Base-by-base conservation (phyloP, 2,113 vertebrate species). In the Colossoma macropomum region DNA sequence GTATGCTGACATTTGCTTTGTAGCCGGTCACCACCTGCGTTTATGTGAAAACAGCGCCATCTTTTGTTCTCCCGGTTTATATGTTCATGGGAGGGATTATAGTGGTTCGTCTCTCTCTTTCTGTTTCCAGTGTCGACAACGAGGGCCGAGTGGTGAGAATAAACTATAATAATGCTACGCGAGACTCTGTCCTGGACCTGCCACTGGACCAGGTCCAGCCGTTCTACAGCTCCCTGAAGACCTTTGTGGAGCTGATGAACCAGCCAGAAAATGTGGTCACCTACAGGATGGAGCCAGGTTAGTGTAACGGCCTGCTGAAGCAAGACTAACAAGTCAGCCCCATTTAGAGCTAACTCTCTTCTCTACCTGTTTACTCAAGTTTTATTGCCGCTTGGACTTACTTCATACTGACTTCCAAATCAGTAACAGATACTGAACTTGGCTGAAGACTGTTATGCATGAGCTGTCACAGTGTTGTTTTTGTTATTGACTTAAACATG, bases 81-180 rank as follows among this genome's bases (percentile, higher is more conserved):
- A 13, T 11, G 34, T 41, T 17, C 8, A 16, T 15, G 1, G 8
- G 12, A 50, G 16, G 32, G 3, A 25, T 10, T 48, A 6, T 76
- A 69, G 66, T 62, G 27, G 21, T 74, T 3, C 16, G 13, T 45
- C 13, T 62, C 79, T 82, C 13, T 62, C 78, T 83, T 27, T 87
- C 74, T 90, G 75, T 30, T 60, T 62, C 27, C 85, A 99, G 97
- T 0, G 54, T 95, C 10, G 93, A 98, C 70, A 77, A 88, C 0
- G 93, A 93, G 56, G 96, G 95, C 0, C 91, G 90, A 52, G 92
- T 96, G 12, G 70, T 84, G 75, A 95, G 93, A 74, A 96, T 99
- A 86, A 98, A 98, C 90, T 97, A 90, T 79, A 99, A 98, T 87
- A 97, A 99, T 25, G 96, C 97, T 84, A 99, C 97, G 19, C 92